Evolutionary conservation across 2,888 invertebrate species (phyloP).

Genomic region (Hypsopygia costalis): DNA sequence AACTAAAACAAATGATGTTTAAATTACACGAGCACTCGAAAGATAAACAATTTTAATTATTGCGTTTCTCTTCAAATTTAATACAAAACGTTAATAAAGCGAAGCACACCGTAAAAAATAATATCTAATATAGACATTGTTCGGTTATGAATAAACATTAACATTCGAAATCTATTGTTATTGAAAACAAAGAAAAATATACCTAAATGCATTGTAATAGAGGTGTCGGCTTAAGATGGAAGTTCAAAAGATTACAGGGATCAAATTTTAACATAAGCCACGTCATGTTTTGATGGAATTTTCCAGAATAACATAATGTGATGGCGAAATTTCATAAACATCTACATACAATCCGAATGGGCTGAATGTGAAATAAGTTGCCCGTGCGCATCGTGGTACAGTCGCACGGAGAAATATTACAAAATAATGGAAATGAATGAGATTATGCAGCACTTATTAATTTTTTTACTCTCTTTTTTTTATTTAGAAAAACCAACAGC

Average conservation of each 20-base stretch:
- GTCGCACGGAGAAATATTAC: no score
- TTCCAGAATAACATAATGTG: slow-evolving; percentile 1
- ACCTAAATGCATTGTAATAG: slow-evolving; percentile 14
- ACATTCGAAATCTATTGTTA: slow-evolving; percentile 15
- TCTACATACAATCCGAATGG: no score
- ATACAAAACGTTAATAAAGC: slow-evolving; percentile 4
- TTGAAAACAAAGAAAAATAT: slow-evolving; percentile 10
- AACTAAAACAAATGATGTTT: no score
- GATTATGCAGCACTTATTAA: no score
- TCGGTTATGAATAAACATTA: slow-evolving; percentile 22
- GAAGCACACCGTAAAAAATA: slow-evolving; percentile 3
- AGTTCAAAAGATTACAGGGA: slow-evolving; percentile 6
- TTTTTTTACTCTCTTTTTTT: no score
- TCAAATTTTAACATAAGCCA: slow-evolving; percentile 4
- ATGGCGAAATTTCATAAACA: neutral
- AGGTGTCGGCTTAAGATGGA: slow-evolving; percentile 3
- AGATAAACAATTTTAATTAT: no score
- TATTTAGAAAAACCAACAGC: no score
- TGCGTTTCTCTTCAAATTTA: neutral
- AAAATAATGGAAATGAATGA: no score
- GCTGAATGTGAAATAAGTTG: no score
- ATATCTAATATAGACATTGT: slow-evolving; percentile 25
- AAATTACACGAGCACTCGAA: no score
- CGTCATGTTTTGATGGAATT: slow-evolving; percentile 1
- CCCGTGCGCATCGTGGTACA: no score